Percentiles rank a stretch among this genome's conserved stretches.
phyloP scores from a whole-genome alignment of 2,888 invertebrate species.

The Synanthedon vespiformis region DNA sequence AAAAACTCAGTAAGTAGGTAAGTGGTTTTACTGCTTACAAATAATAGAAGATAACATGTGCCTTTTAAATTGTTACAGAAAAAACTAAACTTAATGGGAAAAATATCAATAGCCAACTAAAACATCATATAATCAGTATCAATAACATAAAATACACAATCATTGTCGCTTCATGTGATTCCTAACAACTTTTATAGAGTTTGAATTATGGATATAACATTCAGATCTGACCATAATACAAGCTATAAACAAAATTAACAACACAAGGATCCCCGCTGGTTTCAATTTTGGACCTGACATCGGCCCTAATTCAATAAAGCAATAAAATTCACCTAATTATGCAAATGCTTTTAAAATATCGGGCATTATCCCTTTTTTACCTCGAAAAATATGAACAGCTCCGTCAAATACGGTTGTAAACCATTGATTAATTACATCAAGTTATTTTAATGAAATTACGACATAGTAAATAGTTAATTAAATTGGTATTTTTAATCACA shows the following conservation, averaged over 20 bases:
- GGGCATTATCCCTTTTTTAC: constrained; percentile 51
- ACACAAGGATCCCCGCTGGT: constrained; percentile 63
- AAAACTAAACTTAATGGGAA: background rate
- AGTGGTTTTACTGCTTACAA: no score
- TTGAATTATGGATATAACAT: constrained; percentile 60
- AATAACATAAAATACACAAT: constrained; percentile 56
- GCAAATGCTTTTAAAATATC: constrained; percentile 66
- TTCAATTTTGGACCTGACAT: constrained; percentile 69
- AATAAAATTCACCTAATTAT: constrained; percentile 72
- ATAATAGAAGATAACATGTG: no score
- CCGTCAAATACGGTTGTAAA: constrained; percentile 43
- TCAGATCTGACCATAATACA: constrained; percentile 63
- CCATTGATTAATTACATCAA: constrained; percentile 48
- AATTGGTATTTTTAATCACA: constrained; percentile 35
- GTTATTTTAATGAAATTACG: constrained; percentile 37
- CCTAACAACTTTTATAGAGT: constrained; percentile 60
- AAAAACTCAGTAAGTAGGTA: no score
- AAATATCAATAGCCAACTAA: constrained; percentile 11
- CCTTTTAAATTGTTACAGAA: background rate
- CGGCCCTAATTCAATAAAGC: constrained; percentile 70
- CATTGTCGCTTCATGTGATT: constrained; percentile 51
- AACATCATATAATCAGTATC: constrained; percentile 52
- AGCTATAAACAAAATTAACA: constrained; percentile 71
- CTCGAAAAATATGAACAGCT: constrained; percentile 53
- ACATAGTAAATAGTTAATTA: constrained; percentile 37